Evolutionary conservation across 2,113 vertebrate species (phyloP).

Genomic region (Grammomys dolichurus): DNA sequence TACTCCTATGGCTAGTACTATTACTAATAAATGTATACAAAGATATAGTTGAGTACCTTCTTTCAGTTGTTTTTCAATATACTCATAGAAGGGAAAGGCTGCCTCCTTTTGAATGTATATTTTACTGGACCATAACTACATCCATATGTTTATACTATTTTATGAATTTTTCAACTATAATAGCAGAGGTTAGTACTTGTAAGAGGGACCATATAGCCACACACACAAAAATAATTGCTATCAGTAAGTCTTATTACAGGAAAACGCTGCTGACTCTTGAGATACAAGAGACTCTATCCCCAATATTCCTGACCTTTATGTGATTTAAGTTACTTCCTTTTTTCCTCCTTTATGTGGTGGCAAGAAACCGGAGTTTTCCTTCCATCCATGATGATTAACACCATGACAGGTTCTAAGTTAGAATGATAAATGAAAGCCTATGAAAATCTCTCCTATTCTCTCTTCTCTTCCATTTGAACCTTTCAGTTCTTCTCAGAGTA

Average conservation of each 20-base stretch:
- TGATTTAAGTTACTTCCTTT: not conserved
- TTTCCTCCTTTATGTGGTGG: not conserved
- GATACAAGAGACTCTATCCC: not conserved
- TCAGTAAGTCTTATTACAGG: not conserved
- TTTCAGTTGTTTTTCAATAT: not conserved
- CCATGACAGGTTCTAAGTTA: not conserved
- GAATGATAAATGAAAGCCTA: not conserved
- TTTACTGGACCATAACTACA: not conserved
- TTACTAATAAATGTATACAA: not conserved
- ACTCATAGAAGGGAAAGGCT: not conserved
- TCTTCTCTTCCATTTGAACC: not conserved
- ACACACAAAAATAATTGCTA: constrained; percentile 37
- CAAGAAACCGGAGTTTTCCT: not conserved
- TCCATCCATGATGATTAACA: not conserved
- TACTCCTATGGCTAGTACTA: not conserved
- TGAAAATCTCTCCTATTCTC: not conserved
- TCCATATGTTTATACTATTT: not conserved
- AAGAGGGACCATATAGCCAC: not conserved
- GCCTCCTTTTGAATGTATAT: not conserved
- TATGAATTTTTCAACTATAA: not conserved
- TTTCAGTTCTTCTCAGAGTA: not conserved
- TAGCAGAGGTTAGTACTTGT: not conserved
- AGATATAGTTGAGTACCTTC: not conserved
- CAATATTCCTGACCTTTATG: not conserved
- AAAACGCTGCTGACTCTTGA: not conserved